Conservation (phyloP, 2,888 invertebrate species). For the Liposcelis brunnea region DNA sequence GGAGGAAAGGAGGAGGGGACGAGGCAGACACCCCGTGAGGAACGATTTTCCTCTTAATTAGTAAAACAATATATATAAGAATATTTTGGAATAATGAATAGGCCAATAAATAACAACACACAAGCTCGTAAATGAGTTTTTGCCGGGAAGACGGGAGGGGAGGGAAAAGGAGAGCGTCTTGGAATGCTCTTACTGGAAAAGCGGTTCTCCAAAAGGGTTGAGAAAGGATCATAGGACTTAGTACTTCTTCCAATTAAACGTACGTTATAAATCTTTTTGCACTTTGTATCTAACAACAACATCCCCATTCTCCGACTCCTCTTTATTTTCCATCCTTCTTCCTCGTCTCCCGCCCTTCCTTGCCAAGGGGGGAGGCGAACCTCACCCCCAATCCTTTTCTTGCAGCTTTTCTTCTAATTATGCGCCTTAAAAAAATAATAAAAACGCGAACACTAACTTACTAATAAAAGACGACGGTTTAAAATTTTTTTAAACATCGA, state of each 20-base stretch:
- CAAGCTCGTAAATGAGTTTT: slow-evolving; percentile 8
- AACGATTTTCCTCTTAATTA: slow-evolving; percentile 10
- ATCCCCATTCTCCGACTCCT: slow-evolving; percentile 1
- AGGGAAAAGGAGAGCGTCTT: neutral
- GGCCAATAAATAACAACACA: slow-evolving; percentile 7
- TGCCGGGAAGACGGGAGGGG: neutral
- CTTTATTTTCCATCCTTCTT: slow-evolving; percentile 1
- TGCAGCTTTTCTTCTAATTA: too few relatives aligned
- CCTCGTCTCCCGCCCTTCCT: too few relatives aligned
- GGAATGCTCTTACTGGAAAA: too few relatives aligned
- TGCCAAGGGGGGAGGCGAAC: too few relatives aligned
- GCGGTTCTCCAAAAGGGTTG: too few relatives aligned
- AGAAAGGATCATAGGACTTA: slow-evolving; percentile 3
- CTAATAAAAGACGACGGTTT: too few relatives aligned
- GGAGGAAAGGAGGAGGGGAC: too few relatives aligned
- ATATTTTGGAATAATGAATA: slow-evolving; percentile 8
- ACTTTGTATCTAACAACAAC: slow-evolving; percentile 6
- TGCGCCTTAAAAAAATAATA: too few relatives aligned
- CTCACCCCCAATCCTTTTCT: too few relatives aligned
- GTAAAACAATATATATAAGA: slow-evolving; percentile 9
- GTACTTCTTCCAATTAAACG: slow-evolving; percentile 9
- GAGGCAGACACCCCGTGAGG: slow-evolving; percentile 3
- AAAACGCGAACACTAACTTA: too few relatives aligned
- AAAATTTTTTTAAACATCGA: too few relatives aligned
- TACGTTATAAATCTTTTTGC: slow-evolving; percentile 9